Evolutionary conservation across 2,797 vertebrate genomes (phyloP), one percentile per base, ranked within the genome.

Genomic region (Coreius guichenoti): DNA sequence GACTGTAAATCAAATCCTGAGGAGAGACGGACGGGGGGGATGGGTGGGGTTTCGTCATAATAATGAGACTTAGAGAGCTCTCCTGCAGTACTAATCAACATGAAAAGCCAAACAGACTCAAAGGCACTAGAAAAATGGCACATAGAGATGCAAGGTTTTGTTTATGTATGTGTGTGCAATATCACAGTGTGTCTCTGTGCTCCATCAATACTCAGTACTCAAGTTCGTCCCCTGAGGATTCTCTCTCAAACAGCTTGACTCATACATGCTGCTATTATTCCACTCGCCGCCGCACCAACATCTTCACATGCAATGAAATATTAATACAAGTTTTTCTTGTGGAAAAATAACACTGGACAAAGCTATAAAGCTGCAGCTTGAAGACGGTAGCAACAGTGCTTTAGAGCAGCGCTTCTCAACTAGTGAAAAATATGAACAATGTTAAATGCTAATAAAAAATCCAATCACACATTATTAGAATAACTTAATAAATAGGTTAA

Each of bases 151-250:
- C 11, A 4, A 51, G 4, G 7, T 76, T 67, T 76, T 83, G 23
- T 83, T 67, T 54, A 33, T 63, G 36, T 63, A 5, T 49, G 67
- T 43, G 51, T 82, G 70, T 49, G 69, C 3, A 39, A 61, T 43
- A 49, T 83, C 13, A 17, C 54, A 51, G 29, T 31, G 23, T 45
- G 51, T 67, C 72, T 67, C 21, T 17, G 4, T 0, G 61, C 63
- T 70, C 8, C 63, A 84, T 84, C 82, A 78, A 69, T 78, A 67
- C 72, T 69, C 49, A 43, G 73, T 78, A 39, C 63, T 84, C 74
- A 70, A 85, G 54, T 80, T 51, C 39, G 1, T 80, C 76, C 67
- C 67, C 43, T 61, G 36, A 73, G 67, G 43, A 61, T 49, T 72
- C 29, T 78, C 33, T 39, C 47, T 54, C 45, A 51, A 45, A 54